phyloP scores from a whole-genome alignment of 2,888 invertebrate species.

The Temnothorax rugatulus region DNA sequence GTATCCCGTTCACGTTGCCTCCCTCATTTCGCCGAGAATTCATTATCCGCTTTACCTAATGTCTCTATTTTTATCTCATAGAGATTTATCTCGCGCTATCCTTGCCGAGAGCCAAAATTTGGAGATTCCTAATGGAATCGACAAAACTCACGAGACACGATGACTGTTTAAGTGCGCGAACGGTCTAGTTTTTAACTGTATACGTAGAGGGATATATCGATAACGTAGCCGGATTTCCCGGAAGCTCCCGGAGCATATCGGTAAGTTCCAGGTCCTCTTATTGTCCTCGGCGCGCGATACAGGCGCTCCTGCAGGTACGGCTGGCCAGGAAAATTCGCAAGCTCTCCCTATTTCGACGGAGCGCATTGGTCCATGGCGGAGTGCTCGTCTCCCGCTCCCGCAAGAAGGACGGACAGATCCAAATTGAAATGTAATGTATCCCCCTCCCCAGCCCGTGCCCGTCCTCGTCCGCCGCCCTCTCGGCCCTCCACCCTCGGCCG shows the following conservation, averaged over 20 bases:
- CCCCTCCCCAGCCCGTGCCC: constrained; percentile 69
- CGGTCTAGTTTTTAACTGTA: background rate
- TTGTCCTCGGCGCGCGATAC: constrained; percentile 57
- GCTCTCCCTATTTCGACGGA: constrained; percentile 67
- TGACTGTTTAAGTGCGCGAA: constrained; percentile 13
- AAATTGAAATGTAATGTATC: constrained; percentile 85
- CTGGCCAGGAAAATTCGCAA: constrained; percentile 74
- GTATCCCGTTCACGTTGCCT: constrained; percentile 15
- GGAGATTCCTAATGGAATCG: constrained; percentile 6
- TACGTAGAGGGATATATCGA: background rate
- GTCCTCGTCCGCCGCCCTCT: constrained; percentile 50
- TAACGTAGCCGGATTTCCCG: constrained; percentile 23
- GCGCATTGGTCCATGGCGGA: constrained; percentile 76
- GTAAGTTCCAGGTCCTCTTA: constrained; percentile 67
- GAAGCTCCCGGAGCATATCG: constrained; percentile 54
- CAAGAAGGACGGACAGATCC: constrained; percentile 79
- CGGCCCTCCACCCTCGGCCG: constrained; percentile 57
- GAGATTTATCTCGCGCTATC: background rate
- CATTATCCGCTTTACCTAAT: constrained; percentile 21
- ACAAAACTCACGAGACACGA: background rate
- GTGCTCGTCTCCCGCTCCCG: constrained; percentile 74
- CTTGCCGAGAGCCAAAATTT: constrained; percentile 1
- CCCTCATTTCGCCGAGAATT: constrained; percentile 29
- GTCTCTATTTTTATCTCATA: constrained; percentile 12
- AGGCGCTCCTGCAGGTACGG: constrained; percentile 40